Percentiles rank a stretch among this genome's conserved stretches.
Conservation (phyloP, 2,113 vertebrate genomes). For the Muscicapa adusta region DNA sequence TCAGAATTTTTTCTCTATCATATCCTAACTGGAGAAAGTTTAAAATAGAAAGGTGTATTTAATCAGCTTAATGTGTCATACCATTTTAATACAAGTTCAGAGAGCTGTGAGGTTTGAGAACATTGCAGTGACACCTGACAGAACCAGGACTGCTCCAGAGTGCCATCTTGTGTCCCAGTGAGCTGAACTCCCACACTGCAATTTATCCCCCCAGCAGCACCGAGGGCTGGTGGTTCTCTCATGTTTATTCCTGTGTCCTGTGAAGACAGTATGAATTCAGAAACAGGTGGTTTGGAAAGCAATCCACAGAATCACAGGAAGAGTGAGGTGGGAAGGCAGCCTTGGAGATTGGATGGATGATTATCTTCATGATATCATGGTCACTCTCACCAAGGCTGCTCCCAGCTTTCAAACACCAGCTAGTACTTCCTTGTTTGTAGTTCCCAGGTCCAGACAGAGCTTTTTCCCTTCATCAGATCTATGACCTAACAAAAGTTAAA, state of each 20-base stretch:
- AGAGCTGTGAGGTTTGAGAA: background rate
- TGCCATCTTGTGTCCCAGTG: conserved; percentile 26
- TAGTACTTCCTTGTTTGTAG: background rate
- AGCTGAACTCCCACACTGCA: background rate
- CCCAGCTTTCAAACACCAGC: background rate
- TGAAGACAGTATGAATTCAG: background rate
- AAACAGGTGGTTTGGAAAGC: background rate
- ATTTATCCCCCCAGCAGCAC: background rate
- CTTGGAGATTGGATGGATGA: background rate
- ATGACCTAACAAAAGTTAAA: background rate
- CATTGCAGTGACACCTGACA: background rate
- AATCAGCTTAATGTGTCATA: background rate
- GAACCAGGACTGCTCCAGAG: background rate
- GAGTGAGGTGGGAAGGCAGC: background rate
- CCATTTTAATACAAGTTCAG: background rate
- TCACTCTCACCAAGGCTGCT: background rate
- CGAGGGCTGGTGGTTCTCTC: too few relatives aligned
- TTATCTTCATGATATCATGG: background rate
- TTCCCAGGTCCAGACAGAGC: background rate
- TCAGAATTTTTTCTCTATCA: background rate
- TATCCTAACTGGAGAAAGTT: background rate
- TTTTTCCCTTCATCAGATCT: background rate
- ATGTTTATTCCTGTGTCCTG: background rate
- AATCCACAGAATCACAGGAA: background rate
- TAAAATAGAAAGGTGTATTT: background rate